Evolutionary conservation across 2,888 invertebrate genomes (phyloP).

Genomic region (Furcula furcula): DNA sequence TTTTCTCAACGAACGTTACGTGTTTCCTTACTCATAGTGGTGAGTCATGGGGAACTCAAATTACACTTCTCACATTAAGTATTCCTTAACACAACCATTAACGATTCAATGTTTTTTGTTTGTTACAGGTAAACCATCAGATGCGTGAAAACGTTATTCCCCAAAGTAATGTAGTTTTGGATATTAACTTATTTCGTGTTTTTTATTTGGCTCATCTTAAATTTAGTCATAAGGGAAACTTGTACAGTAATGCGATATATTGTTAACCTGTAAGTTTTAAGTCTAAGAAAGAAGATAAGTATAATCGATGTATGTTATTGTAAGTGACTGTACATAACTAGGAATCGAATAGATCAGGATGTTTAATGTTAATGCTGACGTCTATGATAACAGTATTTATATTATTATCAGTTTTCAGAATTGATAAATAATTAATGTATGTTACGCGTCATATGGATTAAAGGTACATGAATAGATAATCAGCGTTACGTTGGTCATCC

Average conservation of each 20-base stretch:
- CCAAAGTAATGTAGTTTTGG: not conserved
- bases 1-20: not conserved
- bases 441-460: not conserved
- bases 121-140: conserved; percentile 55
- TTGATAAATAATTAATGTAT: not conserved
- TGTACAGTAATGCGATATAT: no score
- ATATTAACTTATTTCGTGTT: not conserved
- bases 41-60: not conserved
- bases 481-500: conserved; percentile 4
- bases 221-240: no score
- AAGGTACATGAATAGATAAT: conserved; percentile 2
- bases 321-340: not conserved
- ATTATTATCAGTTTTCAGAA: not conserved
- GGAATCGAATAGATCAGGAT: no score
- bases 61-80: not conserved
- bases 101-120: conserved; percentile 13
- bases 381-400: not conserved
- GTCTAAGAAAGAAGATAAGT: no score
- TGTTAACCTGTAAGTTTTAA: no score
- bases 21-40: not conserved
- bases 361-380: not conserved
- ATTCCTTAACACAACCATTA: not conserved
- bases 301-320: no score
- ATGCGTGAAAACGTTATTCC: no score
- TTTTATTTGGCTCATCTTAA: conserved; percentile 41